These are phyloP conservation scores for Eublepharis macularius DNA, from an alignment of 2,113 vertebrate genomes.

Conservation along the genomic window DNA sequence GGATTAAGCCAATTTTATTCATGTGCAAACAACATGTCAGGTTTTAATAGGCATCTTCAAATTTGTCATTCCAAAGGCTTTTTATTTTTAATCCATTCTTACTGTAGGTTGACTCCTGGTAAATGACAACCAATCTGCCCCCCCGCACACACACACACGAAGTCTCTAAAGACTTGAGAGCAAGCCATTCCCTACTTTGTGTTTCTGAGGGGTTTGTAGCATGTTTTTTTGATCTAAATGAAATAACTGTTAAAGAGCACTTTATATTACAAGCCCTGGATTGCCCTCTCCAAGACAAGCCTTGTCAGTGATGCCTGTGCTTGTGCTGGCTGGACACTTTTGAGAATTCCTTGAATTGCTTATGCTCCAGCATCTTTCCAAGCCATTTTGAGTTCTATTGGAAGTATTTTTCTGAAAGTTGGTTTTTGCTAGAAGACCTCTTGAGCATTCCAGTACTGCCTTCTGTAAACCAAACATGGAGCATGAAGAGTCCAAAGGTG, in stretches of 20 bases:
- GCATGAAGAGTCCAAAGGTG: too few relatives aligned
- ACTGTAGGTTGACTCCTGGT: background rate
- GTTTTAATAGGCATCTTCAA: background rate
- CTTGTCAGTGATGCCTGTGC: background rate
- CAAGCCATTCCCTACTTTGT: background rate
- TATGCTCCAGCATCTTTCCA: background rate
- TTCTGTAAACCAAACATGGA: background rate
- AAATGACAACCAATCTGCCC: background rate
- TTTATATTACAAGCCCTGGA: too few relatives aligned
- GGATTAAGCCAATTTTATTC: background rate
- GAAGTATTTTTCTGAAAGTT: background rate
- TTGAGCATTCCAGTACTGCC: background rate
- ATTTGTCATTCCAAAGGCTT: background rate
- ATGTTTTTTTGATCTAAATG: background rate
- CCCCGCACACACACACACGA: too few relatives aligned
- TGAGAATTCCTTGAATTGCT: background rate
- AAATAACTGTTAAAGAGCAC: background rate
- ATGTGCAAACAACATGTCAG: background rate
- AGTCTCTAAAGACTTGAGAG: background rate
- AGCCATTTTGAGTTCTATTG: background rate
- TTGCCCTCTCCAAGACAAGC: background rate
- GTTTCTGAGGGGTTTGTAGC: background rate
- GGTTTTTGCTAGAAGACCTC: background rate
- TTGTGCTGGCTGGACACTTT: background rate
- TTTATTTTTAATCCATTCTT: background rate